phyloP scores from a whole-genome alignment of 2,797 vertebrate genomes.

The Chaetodon trifasciatus region DNA sequence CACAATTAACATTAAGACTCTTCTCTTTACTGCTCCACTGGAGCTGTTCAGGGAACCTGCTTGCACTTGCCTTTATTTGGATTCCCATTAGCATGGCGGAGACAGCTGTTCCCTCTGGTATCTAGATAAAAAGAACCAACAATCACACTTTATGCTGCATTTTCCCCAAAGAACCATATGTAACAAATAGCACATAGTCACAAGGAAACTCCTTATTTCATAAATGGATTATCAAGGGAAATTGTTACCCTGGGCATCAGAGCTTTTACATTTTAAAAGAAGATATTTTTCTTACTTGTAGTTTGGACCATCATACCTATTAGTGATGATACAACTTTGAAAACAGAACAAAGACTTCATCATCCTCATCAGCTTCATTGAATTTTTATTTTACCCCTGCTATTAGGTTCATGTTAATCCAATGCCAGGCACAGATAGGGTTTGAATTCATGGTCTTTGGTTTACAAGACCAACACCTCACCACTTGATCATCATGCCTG shows the following conservation, averaged over 20 bases:
- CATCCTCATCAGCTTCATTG: no score
- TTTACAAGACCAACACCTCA: no score
- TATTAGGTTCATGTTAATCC: no score
- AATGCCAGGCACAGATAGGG: no score
- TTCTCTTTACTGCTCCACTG: slow-evolving; percentile 4
- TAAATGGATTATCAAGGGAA: not conserved
- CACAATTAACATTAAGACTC: slow-evolving; percentile 24
- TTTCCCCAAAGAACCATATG: not conserved
- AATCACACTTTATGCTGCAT: not conserved
- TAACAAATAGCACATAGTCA: not conserved
- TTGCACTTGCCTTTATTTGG: slow-evolving; percentile 11
- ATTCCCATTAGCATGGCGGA: slow-evolving; percentile 23
- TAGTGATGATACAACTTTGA: no score
- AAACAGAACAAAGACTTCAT: no score
- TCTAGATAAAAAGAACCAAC: slow-evolving; percentile 7
- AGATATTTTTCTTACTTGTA: no score
- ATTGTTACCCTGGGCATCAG: not conserved
- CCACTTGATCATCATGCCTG: no score
- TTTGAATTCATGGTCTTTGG: no score
- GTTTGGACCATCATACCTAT: no score
- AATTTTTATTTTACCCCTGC: no score
- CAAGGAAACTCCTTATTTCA: not conserved
- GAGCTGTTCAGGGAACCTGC: slow-evolving; percentile 4
- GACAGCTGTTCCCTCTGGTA: slow-evolving; percentile 17
- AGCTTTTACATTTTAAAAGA: not conserved